Evolutionary conservation across 2,888 invertebrate genomes (phyloP), one percentile per base, ranked within the genome.

Genomic region (Muschampia staudingeri): DNA sequence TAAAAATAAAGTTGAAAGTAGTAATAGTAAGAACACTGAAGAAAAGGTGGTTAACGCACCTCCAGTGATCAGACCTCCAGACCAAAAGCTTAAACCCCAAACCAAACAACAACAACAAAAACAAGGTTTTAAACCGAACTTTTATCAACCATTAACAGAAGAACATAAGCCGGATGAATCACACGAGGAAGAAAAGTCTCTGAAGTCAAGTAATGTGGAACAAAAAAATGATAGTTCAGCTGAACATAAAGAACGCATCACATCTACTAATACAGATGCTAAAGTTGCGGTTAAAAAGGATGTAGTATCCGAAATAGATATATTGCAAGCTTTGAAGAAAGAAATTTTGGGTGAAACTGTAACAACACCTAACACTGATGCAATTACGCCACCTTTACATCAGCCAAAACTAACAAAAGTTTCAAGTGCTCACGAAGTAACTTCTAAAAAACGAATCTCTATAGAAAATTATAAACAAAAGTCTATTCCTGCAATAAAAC

Each of bases 381-480:
- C 82, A 5, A 81, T 83, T 16, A 96, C 96, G 30, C 96, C 96
- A 34, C 89, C 91, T 61, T 90, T 97, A 82, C 96, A 96, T 89
- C 94, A 95, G 86, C 96, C 97, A 6, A 96, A 96, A 91, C 67
- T 96, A 40, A 92, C 92, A 19, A 96, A 96, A 92, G 94, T 96
- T 11, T 91, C 92, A 16, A 94, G 91, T 79, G 92, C 92, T 61
- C 90, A 93, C 84, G 94, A 94, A 89, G 91, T 93, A 75, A 88
- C 92, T 40, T 91, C 92, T 9, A 96, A 95, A 83, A 97, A 95
- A 90, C 92, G 96, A 89, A 97, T 97, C 83, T 96, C 97, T 9
- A 94, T 97, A 69, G 97, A 97, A 90, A 97, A 93, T 67, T 97
- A 97, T 85, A 97, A 97, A 91, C 92, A 94, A 83, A 97, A 96